Conservation (phyloP, 2,888 invertebrate genomes). For the Heliconius cydno region DNA sequence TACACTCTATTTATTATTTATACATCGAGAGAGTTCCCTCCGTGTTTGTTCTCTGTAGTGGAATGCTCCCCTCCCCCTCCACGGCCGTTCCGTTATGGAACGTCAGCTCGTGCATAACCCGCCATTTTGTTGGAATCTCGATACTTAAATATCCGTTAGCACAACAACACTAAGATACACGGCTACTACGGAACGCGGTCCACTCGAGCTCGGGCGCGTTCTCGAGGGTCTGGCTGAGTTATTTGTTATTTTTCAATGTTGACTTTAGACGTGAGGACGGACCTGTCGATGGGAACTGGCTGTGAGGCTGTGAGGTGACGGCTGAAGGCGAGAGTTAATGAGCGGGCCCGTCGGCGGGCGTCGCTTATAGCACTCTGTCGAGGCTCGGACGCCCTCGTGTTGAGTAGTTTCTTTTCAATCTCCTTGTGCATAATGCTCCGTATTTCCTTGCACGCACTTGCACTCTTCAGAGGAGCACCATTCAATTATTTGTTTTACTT, state of each 20-base stretch:
- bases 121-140: constrained; percentile 64
- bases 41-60: constrained; percentile 80
- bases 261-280: constrained; percentile 52
- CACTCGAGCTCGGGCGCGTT: constrained; percentile 55
- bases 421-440: constrained; percentile 79
- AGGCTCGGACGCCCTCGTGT: constrained; percentile 77
- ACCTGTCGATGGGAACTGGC: constrained; percentile 56
- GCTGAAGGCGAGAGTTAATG: constrained; percentile 77
- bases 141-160: constrained; percentile 62
- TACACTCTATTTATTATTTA: constrained; percentile 79
- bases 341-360: constrained; percentile 72
- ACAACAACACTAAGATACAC: constrained; percentile 62
- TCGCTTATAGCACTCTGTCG: constrained; percentile 77
- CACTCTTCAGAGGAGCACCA: constrained; percentile 69
- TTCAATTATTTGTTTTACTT: constrained; percentile 79
- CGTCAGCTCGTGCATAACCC: constrained; percentile 57
- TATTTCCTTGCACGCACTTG: constrained; percentile 77
- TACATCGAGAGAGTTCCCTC: constrained; percentile 76
- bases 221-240: constrained; percentile 60
- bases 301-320: constrained; percentile 53
- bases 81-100: constrained; percentile 63
- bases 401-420: constrained; percentile 80
- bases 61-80: constrained; percentile 62
- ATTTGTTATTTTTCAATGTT: constrained; percentile 67
- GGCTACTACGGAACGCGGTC: constrained; percentile 56